Conservation (phyloP, 2,113 vertebrate species). For the Rhabdomys dilectus region DNA sequence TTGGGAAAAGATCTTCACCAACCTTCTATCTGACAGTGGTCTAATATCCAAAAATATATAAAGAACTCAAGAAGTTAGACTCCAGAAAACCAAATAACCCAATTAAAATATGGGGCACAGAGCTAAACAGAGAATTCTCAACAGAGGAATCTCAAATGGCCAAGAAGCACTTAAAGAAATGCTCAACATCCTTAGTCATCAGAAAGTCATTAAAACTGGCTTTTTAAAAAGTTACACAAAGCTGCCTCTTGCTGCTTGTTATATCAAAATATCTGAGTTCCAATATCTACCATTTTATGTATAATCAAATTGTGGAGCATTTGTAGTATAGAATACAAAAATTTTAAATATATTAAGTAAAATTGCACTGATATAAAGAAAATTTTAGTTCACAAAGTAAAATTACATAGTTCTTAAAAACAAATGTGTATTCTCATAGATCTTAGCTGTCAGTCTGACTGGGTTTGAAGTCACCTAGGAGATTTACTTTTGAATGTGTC, state of each 20-base stretch:
- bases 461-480: not conserved
- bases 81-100: no score
- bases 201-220: no score
- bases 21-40: no score
- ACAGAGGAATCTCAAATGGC: no score
- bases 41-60: no score
- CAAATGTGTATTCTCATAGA: not conserved
- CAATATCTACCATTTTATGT: not conserved
- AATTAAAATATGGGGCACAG: no score
- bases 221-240: not conserved
- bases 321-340: not conserved
- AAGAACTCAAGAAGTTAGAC: no score
- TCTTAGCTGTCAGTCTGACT: not conserved
- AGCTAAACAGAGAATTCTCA: no score
- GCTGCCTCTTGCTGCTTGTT: not conserved
- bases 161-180: no score
- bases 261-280: not conserved
- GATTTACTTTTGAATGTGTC: not conserved
- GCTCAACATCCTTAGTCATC: no score
- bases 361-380: not conserved
- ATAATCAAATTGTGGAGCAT: not conserved
- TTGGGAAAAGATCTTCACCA: no score
- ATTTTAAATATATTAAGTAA: not conserved
- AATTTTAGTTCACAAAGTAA: constrained; percentile 16
- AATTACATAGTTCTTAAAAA: not conserved